phyloP scores from a whole-genome alignment of 2,797 vertebrate species.

The Lerista edwardsae region DNA sequence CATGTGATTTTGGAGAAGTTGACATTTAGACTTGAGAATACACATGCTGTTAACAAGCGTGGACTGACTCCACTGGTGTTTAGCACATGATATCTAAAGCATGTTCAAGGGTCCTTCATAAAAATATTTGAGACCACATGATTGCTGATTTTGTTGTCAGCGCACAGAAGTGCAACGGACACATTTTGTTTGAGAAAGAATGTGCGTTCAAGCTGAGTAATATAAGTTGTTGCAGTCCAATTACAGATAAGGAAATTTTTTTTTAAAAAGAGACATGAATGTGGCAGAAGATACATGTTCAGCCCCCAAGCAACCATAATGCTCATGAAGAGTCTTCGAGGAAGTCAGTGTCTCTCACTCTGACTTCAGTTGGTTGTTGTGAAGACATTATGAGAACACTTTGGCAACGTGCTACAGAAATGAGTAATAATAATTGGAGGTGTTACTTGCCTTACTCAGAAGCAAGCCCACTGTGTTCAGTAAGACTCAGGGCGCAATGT shows the following conservation, averaged over 20 bases:
- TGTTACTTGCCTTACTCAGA: no score
- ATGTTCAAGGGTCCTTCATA: no score
- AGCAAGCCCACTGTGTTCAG: no score
- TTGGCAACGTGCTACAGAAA: neutral
- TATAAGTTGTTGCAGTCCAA: neutral
- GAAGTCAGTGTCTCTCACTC: neutral
- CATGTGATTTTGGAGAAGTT: neutral
- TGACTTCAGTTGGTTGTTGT: neutral
- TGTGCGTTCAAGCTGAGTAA: neutral
- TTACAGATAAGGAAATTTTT: neutral
- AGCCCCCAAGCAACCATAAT: no score
- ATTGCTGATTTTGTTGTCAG: neutral
- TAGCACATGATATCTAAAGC: neutral
- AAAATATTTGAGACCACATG: neutral
- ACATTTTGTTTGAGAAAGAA: neutral
- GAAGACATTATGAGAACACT: no score
- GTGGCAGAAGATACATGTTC: neutral
- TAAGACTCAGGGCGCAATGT: no score
- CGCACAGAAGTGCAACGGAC: neutral
- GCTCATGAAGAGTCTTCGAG: no score
- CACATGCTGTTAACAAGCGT: neutral
- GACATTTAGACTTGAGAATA: neutral
- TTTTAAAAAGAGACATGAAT: neutral
- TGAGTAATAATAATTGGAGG: neutral
- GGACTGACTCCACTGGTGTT: neutral